phyloP scores from a whole-genome alignment of 2,113 vertebrate species.

The Seriola rivoliana region DNA sequence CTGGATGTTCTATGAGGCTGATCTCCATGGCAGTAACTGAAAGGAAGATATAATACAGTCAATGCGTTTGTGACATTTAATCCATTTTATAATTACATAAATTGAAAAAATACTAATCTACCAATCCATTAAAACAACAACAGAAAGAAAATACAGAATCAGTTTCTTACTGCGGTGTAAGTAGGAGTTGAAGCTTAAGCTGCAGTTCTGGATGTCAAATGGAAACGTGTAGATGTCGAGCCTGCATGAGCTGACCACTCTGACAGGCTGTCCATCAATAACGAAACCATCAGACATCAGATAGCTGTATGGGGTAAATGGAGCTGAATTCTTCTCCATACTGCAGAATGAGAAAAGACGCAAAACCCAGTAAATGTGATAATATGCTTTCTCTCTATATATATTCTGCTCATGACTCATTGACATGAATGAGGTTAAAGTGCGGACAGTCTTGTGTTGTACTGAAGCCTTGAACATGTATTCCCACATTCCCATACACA shows the following conservation, averaged over 20 bases:
- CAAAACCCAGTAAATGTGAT: not conserved
- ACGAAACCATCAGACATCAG: conserved; percentile 5
- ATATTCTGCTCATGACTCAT: not conserved
- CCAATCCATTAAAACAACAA: not conserved
- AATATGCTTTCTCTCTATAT: not conserved
- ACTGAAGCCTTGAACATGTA: no score
- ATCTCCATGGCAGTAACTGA: conserved; percentile 18
- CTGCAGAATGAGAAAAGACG: conserved; percentile 31
- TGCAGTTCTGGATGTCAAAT: conserved; percentile 72
- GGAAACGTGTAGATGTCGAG: conserved; percentile 72
- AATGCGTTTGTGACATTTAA: not conserved
- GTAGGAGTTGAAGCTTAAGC: conserved; percentile 64
- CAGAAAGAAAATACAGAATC: no score
- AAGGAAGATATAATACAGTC: not conserved
- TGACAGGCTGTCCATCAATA: conserved; percentile 37
- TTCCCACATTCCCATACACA: no score
- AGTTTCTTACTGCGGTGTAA: conserved; percentile 30
- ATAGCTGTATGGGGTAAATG: conserved; percentile 48
- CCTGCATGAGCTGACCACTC: conserved; percentile 69
- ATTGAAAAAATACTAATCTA: not conserved
- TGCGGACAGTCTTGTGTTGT: no score
- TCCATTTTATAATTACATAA: not conserved
- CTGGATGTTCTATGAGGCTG: rapidly evolving
- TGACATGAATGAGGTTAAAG: not conserved
- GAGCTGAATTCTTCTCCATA: conserved; percentile 65